Base-by-base conservation (phyloP, 2,113 vertebrate species). In the Bos indicus region DNA sequence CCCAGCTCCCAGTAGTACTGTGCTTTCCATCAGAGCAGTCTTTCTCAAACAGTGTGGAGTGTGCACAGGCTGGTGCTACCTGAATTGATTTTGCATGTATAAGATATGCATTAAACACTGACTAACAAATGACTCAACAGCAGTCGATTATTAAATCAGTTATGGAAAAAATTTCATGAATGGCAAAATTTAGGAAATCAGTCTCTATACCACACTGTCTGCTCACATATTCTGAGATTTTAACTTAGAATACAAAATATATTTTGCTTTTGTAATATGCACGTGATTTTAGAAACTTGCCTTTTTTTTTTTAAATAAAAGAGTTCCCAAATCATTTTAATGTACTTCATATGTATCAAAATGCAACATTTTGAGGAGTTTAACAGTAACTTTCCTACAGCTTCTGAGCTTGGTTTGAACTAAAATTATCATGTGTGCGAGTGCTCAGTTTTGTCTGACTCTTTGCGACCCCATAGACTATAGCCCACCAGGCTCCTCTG, bases 341-440 rank as follows among this genome's bases (percentile, higher is more conserved):
- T 56, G 74, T 48, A 95, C 11, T 92, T 78, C 26, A 60, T 83
- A 96, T 2, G 83, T 91, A 82, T 48, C 10, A 92, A 97, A 97
- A 57, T 82, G n/a, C 28, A 80, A 82, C 15, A 93, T 82, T 90
- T 94, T 74, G 7, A 96, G 62, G 5, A 81, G 64, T 85, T 97
- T 85, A 94, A 57, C 0, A 62, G 40, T 62, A 88, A 92, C 64
- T 91, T 91, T 86, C 43, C n/a, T 86, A 94, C 48, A 80, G 52
- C 12, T 84, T 84, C 36, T 84, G 48, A 83, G 48, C 4, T 14
- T 90, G 60, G 4, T 25, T 93, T 80, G 52, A 87, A 43, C 21
- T 71, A 84, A 30, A 94, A 93, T 71, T 16, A 64, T 17, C 7
- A 67, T 25, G 64, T 57, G 51, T 77, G 12, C 43, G 40, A 43